Evolutionary conservation across 2,113 vertebrate species (phyloP).

Genomic region (Spilogale gracilis): DNA sequence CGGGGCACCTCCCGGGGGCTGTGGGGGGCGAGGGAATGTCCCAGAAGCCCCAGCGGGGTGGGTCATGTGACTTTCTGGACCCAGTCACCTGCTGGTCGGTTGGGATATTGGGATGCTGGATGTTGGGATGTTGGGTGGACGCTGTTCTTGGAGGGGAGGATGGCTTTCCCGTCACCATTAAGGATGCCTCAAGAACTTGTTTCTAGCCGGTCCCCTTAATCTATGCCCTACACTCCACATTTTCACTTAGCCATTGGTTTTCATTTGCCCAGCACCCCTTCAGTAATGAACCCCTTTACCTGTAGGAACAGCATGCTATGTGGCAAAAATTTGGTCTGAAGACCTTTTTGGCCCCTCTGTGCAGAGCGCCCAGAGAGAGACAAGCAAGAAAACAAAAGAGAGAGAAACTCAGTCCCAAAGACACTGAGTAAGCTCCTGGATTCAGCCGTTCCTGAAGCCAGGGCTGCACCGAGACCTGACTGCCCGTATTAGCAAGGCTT

Average conservation of each 20-base stretch:
- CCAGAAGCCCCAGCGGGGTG: not conserved
- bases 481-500: not conserved
- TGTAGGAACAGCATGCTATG: not conserved
- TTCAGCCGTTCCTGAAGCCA: not conserved
- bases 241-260: not conserved
- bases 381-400: not conserved
- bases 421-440: not conserved
- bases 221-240: not conserved
- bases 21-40: not conserved
- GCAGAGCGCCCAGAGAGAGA: not conserved
- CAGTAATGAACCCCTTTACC: not conserved
- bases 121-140: not conserved
- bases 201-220: too few relatives aligned
- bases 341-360: not conserved
- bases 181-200: not conserved
- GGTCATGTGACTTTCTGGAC: not conserved
- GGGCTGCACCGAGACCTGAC: rapidly evolving
- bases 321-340: not conserved
- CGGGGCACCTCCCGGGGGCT: rapidly evolving
- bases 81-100: not conserved
- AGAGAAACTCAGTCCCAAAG: not conserved
- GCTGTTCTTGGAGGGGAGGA: rapidly evolving
- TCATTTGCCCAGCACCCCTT: not conserved
- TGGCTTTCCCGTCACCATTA: rapidly evolving
- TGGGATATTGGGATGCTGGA: not conserved